phyloP scores from a whole-genome alignment of 2,797 vertebrate species.

The Mus caroli region DNA sequence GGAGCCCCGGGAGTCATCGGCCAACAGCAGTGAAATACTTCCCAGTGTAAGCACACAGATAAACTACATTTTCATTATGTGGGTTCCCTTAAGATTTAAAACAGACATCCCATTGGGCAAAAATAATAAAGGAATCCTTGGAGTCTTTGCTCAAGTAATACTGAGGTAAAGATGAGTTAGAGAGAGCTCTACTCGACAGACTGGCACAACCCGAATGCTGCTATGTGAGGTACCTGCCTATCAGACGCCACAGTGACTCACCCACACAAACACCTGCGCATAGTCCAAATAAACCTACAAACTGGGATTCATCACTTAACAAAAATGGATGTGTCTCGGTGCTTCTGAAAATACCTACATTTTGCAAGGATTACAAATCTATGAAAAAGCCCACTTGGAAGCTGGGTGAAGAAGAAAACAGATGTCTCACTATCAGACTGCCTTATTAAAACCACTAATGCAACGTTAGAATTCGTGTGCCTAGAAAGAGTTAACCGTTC shows the following conservation, averaged over 20 bases:
- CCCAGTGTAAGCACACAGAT: background rate
- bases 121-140: background rate
- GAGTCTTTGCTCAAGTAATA: background rate
- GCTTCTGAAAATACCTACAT: constrained; percentile 37
- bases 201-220: fast-evolving
- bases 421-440: background rate
- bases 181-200: background rate
- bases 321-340: background rate
- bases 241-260: background rate
- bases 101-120: background rate
- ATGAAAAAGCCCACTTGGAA: background rate
- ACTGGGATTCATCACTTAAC: background rate
- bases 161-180: background rate
- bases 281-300: background rate
- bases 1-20: background rate
- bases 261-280: background rate
- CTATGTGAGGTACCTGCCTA: background rate
- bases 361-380: constrained; percentile 46
- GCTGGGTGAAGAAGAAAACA: background rate
- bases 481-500: constrained; percentile 26
- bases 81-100: background rate
- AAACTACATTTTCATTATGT: background rate
- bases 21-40: background rate
- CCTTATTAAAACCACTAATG: background rate
- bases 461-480: background rate